phyloP scores from a whole-genome alignment of 2,797 vertebrate genomes.

The Clarias pachynema region DNA sequence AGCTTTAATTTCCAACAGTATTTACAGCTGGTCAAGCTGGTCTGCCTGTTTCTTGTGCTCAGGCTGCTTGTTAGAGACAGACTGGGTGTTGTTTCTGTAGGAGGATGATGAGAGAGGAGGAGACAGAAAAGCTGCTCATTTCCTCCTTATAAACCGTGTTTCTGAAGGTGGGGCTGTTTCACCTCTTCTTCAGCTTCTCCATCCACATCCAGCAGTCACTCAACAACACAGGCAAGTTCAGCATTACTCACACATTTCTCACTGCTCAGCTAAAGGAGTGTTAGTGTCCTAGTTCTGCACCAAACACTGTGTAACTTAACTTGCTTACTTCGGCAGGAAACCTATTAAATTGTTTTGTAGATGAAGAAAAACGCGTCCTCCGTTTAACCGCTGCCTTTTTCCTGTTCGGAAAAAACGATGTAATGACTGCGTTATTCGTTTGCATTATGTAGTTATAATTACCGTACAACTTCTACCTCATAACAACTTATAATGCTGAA shows the following conservation, averaged over 20 bases:
- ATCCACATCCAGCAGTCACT: conserved; percentile 5
- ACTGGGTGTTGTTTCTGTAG: background rate
- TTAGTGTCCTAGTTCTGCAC: background rate
- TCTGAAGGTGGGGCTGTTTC: background rate
- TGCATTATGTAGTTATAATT: no score
- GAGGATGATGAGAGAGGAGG: background rate
- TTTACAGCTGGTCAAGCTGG: background rate
- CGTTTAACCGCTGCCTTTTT: background rate
- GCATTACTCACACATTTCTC: background rate
- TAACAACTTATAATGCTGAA: background rate
- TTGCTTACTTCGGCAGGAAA: background rate
- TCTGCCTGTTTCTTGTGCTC: background rate
- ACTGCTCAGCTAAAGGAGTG: background rate
- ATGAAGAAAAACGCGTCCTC: no score
- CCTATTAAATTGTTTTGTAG: background rate
- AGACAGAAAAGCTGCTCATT: background rate
- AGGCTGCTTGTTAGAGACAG: background rate
- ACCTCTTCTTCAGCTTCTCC: background rate
- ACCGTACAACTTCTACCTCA: no score
- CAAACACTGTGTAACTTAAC: background rate
- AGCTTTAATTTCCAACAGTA: background rate
- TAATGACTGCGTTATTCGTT: background rate
- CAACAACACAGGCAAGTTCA: conserved; percentile 17
- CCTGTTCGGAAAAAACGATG: background rate
- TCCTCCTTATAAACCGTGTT: conserved; percentile 17